Conservation (phyloP, 2,888 invertebrate genomes). For the Podabrus alpinus region DNA sequence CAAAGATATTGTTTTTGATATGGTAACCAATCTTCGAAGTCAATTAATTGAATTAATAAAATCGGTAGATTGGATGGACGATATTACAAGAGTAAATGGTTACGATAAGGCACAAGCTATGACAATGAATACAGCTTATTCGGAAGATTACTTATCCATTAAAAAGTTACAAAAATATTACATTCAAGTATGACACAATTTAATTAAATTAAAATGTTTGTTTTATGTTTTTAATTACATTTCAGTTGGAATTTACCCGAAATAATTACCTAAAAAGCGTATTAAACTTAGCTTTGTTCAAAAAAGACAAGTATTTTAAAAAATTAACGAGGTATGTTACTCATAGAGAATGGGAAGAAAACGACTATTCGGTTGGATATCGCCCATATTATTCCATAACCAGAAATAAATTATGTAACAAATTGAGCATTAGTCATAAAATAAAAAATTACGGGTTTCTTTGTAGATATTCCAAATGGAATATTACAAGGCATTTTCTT, state of each 20-base stretch:
- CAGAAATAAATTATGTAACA: constrained; percentile 66
- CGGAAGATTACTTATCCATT: constrained; percentile 39
- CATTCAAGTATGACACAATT: constrained; percentile 45
- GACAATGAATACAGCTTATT: constrained; percentile 37
- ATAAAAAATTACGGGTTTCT: neutral
- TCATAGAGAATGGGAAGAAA: constrained; percentile 60
- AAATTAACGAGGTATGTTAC: constrained; percentile 58
- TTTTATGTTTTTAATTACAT: constrained; percentile 13
- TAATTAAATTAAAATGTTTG: constrained; percentile 13
- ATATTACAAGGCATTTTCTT: constrained; percentile 87
- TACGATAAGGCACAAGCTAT: constrained; percentile 35
- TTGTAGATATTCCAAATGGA: constrained; percentile 83
- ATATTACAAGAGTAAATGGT: constrained; percentile 34
- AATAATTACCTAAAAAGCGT: constrained; percentile 57
- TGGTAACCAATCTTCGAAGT: constrained; percentile 35
- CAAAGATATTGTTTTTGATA: constrained; percentile 31
- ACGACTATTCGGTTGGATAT: constrained; percentile 58
- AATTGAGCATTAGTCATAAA: neutral
- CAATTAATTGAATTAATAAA: constrained; percentile 36
- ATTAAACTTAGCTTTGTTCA: constrained; percentile 58
- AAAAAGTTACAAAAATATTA: constrained; percentile 35
- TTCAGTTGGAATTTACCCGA: constrained; percentile 53
- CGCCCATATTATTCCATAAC: constrained; percentile 60
- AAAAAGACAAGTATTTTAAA: constrained; percentile 57
- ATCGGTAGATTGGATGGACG: constrained; percentile 39